Conservation (phyloP, 1,140 invertebrate genomes). For the Condylostylus longicornis region DNA sequence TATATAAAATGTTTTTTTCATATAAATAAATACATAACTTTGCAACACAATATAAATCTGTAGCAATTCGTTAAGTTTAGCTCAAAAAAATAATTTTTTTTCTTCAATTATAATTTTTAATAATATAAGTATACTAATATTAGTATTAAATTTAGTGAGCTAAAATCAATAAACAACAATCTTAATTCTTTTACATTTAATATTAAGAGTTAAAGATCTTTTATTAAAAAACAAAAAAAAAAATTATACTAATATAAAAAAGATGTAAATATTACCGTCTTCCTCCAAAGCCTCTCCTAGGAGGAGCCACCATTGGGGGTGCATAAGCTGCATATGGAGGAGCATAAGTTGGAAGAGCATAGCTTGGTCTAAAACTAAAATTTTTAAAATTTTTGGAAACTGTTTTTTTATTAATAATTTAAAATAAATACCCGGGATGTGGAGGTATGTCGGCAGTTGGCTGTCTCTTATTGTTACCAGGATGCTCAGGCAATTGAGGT, state of each 20-base stretch:
- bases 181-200: too few relatives aligned
- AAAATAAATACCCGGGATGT: constrained; percentile 31
- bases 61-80: too few relatives aligned
- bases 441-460: constrained; percentile 35
- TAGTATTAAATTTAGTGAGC: too few relatives aligned
- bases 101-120: too few relatives aligned
- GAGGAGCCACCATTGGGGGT: constrained; percentile 20
- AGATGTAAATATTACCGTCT: constrained; percentile 19
- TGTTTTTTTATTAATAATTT: not conserved
- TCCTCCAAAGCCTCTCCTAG: constrained; percentile 20
- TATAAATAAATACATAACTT: too few relatives aligned
- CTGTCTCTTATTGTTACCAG: constrained; percentile 36
- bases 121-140: too few relatives aligned
- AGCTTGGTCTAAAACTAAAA: constrained; percentile 8
- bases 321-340: constrained; percentile 23
- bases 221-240: constrained; percentile 11
- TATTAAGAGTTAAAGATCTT: too few relatives aligned
- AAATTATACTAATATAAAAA: not conserved
- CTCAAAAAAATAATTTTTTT: too few relatives aligned
- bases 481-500: constrained; percentile 77
- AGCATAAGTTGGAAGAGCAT: constrained; percentile 18
- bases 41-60: too few relatives aligned
- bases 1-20: too few relatives aligned
- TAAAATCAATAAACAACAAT: too few relatives aligned
- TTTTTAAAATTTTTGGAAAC: not conserved